These are phyloP conservation scores for Speoplatyrhinus poulsoni DNA, from an alignment of 2,113 vertebrate genomes.

Conservation along the genomic window DNA sequence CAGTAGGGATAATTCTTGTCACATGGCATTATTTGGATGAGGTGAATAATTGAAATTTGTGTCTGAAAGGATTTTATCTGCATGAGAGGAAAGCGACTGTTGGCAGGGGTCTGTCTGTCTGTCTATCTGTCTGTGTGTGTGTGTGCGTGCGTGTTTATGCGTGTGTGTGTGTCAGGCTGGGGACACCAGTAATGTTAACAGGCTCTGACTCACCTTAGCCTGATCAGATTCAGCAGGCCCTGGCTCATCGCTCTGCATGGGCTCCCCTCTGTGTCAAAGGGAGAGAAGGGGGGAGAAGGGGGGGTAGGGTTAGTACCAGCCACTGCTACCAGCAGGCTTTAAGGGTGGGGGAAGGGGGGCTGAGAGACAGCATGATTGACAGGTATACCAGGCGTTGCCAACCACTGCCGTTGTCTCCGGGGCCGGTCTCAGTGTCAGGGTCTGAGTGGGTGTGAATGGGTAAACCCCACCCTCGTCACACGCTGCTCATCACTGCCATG, in stretches of 20 bases:
- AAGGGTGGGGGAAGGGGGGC: neutral
- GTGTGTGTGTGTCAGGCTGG: conserved; percentile 59
- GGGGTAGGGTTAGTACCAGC: conserved; percentile 34
- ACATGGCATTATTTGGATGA: conserved; percentile 87
- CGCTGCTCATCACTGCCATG: neutral
- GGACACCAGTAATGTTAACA: conserved; percentile 79
- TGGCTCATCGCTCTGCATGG: conserved; percentile 41
- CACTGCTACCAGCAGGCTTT: conserved; percentile 42
- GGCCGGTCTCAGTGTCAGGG: conserved; percentile 49
- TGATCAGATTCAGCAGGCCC: conserved; percentile 68
- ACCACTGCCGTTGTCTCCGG: conserved; percentile 53
- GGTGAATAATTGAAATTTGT: conserved; percentile 88
- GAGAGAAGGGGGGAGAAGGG: conserved; percentile 46
- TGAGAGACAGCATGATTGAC: conserved; percentile 40
- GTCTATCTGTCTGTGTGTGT: conserved; percentile 30
- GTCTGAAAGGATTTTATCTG: conserved; percentile 86
- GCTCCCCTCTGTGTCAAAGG: conserved; percentile 54
- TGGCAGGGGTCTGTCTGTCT: conserved; percentile 71
- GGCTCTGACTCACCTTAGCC: conserved; percentile 79
- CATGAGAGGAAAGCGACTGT: conserved; percentile 79
- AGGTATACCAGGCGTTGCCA: conserved; percentile 56
- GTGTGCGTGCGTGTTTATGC: conserved; percentile 15
- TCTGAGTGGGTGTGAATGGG: too few relatives aligned
- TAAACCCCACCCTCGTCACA: neutral
- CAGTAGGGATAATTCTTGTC: conserved; percentile 86